phyloP scores from a whole-genome alignment of 2,888 invertebrate species.

The Drosophila pegasa region DNA sequence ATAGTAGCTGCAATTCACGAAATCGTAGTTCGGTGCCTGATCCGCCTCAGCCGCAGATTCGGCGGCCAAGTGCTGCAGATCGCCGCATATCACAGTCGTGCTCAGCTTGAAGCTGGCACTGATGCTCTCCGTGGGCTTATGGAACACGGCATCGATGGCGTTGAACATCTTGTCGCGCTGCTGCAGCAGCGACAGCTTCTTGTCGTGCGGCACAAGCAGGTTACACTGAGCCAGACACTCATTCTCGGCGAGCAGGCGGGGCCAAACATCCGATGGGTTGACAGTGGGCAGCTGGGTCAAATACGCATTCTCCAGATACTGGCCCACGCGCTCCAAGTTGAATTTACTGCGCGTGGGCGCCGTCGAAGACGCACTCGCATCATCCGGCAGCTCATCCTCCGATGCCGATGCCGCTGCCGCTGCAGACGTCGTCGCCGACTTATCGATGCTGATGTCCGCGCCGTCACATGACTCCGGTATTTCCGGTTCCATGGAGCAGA shows the following conservation, averaged over 20 bases:
- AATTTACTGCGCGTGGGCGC: slow-evolving; percentile 86
- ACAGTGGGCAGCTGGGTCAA: slow-evolving; percentile 88
- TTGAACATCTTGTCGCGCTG: slow-evolving; percentile 90
- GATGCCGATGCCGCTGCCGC: neutral
- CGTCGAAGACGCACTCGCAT: slow-evolving; percentile 1
- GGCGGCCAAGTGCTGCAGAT: slow-evolving; percentile 49
- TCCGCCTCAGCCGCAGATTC: slow-evolving; percentile 28
- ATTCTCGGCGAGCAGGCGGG: slow-evolving; percentile 90
- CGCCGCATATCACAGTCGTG: slow-evolving; percentile 86
- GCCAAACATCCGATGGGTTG: slow-evolving; percentile 91
- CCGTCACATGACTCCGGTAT: slow-evolving; percentile 17
- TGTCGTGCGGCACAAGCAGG: slow-evolving; percentile 90
- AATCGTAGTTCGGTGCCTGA: slow-evolving; percentile 45
- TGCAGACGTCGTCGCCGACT: slow-evolving; percentile 4
- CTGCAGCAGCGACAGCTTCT: slow-evolving; percentile 92
- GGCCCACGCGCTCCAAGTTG: slow-evolving; percentile 95
- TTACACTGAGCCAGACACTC: slow-evolving; percentile 89
- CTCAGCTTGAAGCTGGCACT: slow-evolving; percentile 87
- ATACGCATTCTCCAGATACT: slow-evolving; percentile 93
- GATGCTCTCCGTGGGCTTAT: slow-evolving; percentile 88
- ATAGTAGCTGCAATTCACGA: slow-evolving; percentile 75
- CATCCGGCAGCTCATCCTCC: slow-evolving; percentile 18
- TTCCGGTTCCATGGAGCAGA: slow-evolving; percentile 84
- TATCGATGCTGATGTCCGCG: slow-evolving; percentile 76
- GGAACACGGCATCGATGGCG: slow-evolving; percentile 89